Base-by-base conservation (phyloP, 2,888 invertebrate species). In the Oasisia sp. region DNA sequence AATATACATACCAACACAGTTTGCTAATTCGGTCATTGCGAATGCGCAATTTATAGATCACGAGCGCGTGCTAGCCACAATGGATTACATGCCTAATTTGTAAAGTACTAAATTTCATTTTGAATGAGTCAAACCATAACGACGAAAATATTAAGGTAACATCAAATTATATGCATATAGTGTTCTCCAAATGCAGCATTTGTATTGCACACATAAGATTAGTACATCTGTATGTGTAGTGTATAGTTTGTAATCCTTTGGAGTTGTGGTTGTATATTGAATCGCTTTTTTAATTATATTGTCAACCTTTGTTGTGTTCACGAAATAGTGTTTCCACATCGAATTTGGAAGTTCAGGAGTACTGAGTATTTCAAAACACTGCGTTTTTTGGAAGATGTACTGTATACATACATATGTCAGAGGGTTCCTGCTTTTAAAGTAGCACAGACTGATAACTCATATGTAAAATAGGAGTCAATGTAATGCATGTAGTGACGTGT, bases 301-400 rank as follows among this genome's bases (percentile, higher is more conserved):
- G 74, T n/a, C 74, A 74, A 74, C n/a, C 74, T 74, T 74, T 74
- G 74, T 74, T 27, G 74, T 27, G 74, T 74, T 74, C 74, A 74
- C 74, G 74, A 27, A 27, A 27, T 74, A n/a, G 74, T 74, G n/a
- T 74, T 19, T n/a, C 14, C 19, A 27, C 27, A 27, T 74, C n/a
- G 74, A 74, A 74, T 27, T 27, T 74, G n/a, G 19, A 74, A 74
- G 19, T n/a, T 27, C 74, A 74, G 74, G 27, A 74, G 74, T 74
- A n/a, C n/a, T 74, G n/a, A 74, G 74, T 74, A 50, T 50, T 50
- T 50, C 50, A 50, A 50, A 8, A 50, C 50, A 50, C 50, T 50
- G 50, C 50, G 9, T 14, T 50, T 74, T 19, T 74, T 27, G n/a
- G 74, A 74, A 74, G 7, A 27, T 74, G 27, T 27, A 74, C 27